phyloP scores from a whole-genome alignment of 2,888 invertebrate species.

The Eustalomyia histrio region DNA sequence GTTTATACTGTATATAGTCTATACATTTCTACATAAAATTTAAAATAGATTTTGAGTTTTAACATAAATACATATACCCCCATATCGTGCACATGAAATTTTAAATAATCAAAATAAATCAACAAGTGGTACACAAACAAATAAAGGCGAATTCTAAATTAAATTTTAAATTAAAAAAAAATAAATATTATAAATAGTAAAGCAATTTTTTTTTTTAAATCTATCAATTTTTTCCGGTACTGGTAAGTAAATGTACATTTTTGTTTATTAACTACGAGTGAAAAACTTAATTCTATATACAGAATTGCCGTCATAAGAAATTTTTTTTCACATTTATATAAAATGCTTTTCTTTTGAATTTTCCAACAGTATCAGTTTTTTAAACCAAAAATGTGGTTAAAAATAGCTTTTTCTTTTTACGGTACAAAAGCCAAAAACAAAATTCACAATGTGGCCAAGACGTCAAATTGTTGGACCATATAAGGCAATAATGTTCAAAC shows the following conservation, averaged over 20 bases:
- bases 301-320: too few species aligned
- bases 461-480: slow-evolving; percentile 66
- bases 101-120: slow-evolving; percentile 31
- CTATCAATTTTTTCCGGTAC: background rate
- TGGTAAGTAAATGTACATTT: background rate
- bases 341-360: too few species aligned
- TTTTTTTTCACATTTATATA: too few species aligned
- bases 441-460: too few species aligned
- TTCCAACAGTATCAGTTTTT: too few species aligned
- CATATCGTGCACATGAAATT: slow-evolving; percentile 22
- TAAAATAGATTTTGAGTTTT: slow-evolving; percentile 28
- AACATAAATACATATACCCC: slow-evolving; percentile 1
- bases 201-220: background rate
- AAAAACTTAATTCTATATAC: too few species aligned
- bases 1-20: background rate
- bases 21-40: slow-evolving; percentile 8
- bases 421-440: too few species aligned
- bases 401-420: too few species aligned
- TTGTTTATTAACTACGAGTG: slow-evolving; percentile 61
- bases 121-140: slow-evolving; percentile 25
- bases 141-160: background rate
- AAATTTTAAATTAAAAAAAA: background rate
- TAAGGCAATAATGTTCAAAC: slow-evolving; percentile 72
- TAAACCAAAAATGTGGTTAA: too few species aligned
- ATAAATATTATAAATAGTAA: slow-evolving; percentile 1